Conservation (phyloP, 2,113 vertebrate genomes). For the Polypterus senegalus region DNA sequence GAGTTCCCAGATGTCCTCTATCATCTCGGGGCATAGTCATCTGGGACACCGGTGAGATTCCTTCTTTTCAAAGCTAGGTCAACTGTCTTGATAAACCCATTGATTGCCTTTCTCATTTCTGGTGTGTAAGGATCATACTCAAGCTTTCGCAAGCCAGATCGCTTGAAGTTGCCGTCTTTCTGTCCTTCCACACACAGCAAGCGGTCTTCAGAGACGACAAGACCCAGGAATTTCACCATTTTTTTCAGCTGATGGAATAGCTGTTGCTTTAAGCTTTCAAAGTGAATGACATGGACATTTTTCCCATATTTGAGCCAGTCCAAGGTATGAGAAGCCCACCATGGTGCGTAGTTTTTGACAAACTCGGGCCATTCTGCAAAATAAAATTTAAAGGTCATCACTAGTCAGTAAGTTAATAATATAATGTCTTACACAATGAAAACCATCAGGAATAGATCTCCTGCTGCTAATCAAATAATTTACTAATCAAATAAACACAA, state of each 20-base stretch:
- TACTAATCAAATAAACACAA: too few species aligned
- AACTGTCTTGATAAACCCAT: slow-evolving; percentile 71
- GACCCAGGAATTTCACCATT: slow-evolving; percentile 74
- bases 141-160: slow-evolving; percentile 79
- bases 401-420: background rate
- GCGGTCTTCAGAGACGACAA: slow-evolving; percentile 68
- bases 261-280: slow-evolving; percentile 78
- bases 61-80: slow-evolving; percentile 61
- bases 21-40: slow-evolving; percentile 90
- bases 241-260: slow-evolving; percentile 73
- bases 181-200: slow-evolving; percentile 90
- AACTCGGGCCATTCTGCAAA: slow-evolving; percentile 90
- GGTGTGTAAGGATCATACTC: slow-evolving; percentile 85
- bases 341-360: slow-evolving; percentile 83
- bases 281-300: slow-evolving; percentile 83
- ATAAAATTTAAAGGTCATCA: slow-evolving; percentile 2
- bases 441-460: background rate
- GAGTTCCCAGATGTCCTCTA: slow-evolving; percentile 20
- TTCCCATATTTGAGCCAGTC: slow-evolving; percentile 85
- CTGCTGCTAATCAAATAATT: background rate
- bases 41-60: slow-evolving; percentile 74
- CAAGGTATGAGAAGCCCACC: slow-evolving; percentile 90
- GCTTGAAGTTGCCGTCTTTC: slow-evolving; percentile 94
- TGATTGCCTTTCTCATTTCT: slow-evolving; percentile 69
- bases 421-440: background rate